Conservation (phyloP, 2,888 invertebrate genomes). For the Dryobotodes eremita region DNA sequence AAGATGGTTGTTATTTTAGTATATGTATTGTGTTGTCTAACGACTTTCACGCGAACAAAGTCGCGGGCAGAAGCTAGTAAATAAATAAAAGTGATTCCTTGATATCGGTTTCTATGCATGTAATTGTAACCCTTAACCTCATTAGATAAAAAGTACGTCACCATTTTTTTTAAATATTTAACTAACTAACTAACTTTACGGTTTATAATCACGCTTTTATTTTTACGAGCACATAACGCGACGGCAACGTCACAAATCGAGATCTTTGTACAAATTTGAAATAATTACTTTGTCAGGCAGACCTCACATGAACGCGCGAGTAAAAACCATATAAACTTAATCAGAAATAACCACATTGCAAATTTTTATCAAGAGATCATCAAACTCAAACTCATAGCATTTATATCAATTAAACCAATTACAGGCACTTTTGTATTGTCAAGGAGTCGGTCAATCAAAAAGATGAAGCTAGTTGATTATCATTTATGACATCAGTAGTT, state of each 20-base stretch:
- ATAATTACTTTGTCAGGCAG: background rate
- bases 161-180: background rate
- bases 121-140: constrained; percentile 4
- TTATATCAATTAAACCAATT: background rate
- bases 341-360: background rate
- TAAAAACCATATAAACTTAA: background rate
- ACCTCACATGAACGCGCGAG: background rate
- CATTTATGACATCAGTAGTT: background rate
- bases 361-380: background rate
- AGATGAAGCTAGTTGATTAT: background rate
- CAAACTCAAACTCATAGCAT: background rate
- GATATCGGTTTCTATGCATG: background rate
- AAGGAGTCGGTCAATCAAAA: background rate
- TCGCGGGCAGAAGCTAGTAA: background rate
- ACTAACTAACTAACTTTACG: background rate
- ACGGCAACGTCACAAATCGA: background rate
- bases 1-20: background rate
- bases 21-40: background rate
- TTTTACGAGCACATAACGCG: constrained; percentile 8
- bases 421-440: background rate
- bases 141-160: background rate
- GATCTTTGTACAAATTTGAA: background rate
- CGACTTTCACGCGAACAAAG: background rate
- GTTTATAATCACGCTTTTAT: background rate
- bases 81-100: background rate